Conservation (phyloP, 2,888 invertebrate species). For the Autographa gamma region DNA sequence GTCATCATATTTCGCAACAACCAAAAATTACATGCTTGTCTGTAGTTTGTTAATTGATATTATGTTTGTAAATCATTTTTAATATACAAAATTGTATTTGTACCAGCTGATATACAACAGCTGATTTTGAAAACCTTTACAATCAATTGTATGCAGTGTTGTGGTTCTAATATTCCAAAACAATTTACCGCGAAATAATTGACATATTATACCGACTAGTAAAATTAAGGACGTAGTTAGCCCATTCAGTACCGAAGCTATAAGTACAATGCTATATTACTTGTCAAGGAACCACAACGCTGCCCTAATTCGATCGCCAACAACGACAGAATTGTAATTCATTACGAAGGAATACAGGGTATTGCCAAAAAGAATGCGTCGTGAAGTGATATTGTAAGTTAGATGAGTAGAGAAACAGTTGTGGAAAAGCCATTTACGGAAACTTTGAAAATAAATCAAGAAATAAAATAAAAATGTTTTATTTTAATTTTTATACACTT, state of each 20-base stretch:
- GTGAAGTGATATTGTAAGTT: conserved; percentile 65
- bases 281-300: conserved; percentile 8
- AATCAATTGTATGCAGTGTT: conserved; percentile 9
- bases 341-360: conserved; percentile 63
- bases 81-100: conserved; percentile 20
- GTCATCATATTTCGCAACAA: not conserved
- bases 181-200: not conserved
- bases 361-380: conserved; percentile 57
- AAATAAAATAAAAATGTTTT: conserved; percentile 19
- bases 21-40: not conserved
- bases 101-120: conserved; percentile 7
- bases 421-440: conserved; percentile 29
- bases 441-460: conserved; percentile 52
- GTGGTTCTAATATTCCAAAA: not conserved
- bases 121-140: not conserved
- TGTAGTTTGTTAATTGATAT: not conserved
- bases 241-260: not conserved
- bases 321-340: conserved; percentile 31
- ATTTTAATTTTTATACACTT: conserved; percentile 18
- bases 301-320: conserved; percentile 11
- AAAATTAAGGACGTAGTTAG: no score
- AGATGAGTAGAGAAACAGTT: conserved; percentile 40
- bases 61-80: conserved; percentile 8
- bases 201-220: no score
- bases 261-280: not conserved